Percentiles rank a stretch among this genome's conserved stretches.
These are phyloP conservation scores for Malurus melanocephalus DNA, from an alignment of 2,113 vertebrate genomes.

Conservation along the genomic window DNA sequence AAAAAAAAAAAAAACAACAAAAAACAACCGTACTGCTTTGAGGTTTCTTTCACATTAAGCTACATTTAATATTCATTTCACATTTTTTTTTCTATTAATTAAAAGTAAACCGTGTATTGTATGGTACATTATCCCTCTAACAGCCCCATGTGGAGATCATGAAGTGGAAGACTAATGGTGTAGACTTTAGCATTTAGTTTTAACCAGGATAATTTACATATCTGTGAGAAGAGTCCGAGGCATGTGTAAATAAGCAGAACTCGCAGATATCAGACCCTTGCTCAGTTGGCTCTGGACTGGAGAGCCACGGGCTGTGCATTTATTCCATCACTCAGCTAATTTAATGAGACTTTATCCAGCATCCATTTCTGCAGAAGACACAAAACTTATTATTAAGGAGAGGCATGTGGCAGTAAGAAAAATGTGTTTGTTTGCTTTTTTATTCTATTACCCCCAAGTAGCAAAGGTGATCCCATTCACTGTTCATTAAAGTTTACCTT, in stretches of 20 bases:
- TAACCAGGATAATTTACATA: constrained; percentile 94
- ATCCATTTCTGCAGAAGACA: constrained; percentile 91
- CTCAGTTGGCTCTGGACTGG: constrained; percentile 76
- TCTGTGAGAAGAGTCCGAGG: constrained; percentile 87
- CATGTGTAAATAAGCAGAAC: constrained; percentile 96
- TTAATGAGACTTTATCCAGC: constrained; percentile 93
- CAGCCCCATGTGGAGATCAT: constrained; percentile 98
- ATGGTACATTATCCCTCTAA: constrained; percentile 99
- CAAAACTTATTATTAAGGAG: constrained; percentile 97
- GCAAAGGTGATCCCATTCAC: constrained; percentile 91
- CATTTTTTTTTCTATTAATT: constrained; percentile 98
- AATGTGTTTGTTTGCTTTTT: constrained; percentile 92
- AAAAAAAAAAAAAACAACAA: constrained; percentile 47
- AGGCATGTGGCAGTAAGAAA: constrained; percentile 97
- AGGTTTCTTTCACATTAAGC: constrained; percentile 90
- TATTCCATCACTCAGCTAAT: constrained; percentile 91
- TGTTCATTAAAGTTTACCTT: constrained; percentile 94
- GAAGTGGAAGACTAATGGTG: constrained; percentile 99
- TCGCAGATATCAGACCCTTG: constrained; percentile 77
- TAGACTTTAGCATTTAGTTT: constrained; percentile 98
- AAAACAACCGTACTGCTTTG: constrained; percentile 71
- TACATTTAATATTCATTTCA: constrained; percentile 96
- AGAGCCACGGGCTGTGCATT: constrained; percentile 71
- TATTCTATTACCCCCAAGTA: constrained; percentile 91
- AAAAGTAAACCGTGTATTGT: constrained; percentile 98